phyloP scores from a whole-genome alignment of 2,888 invertebrate species.

The Mimas tiliae region DNA sequence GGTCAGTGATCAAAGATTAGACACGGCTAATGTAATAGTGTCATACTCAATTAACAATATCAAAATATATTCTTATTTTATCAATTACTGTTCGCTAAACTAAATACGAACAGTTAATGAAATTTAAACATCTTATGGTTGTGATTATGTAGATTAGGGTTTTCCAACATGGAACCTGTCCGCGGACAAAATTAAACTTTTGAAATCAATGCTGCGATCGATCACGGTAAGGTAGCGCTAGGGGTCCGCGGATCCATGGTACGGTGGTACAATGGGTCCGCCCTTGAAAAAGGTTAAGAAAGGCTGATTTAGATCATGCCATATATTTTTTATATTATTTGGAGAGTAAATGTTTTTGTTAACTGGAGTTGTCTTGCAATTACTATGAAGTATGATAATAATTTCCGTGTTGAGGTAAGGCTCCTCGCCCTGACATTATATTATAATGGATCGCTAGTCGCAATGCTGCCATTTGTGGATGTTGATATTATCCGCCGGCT shows the following conservation, averaged over 20 bases:
- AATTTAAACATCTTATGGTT: no score
- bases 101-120: no score
- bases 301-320: no score
- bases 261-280: no score
- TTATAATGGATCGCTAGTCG: constrained; percentile 58
- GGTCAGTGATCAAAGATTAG: neutral
- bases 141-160: neutral
- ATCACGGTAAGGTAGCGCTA: no score
- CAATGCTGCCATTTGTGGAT: constrained; percentile 55
- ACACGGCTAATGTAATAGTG: neutral
- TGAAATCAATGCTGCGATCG: no score
- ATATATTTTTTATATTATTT: neutral
- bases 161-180: no score
- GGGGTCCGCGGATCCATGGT: no score
- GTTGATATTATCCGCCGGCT: constrained; percentile 48
- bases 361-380: constrained; percentile 64
- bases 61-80: neutral
- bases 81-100: neutral
- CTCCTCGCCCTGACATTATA: constrained; percentile 55
- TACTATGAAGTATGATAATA: constrained; percentile 61
- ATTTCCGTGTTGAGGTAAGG: constrained; percentile 76
- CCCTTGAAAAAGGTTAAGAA: no score
- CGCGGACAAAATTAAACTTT: no score
- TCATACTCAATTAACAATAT: no score
- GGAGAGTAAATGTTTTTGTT: constrained; percentile 45